Evolutionary conservation across 2,888 invertebrate species (phyloP).

Genomic region (Phengaris alcon): DNA sequence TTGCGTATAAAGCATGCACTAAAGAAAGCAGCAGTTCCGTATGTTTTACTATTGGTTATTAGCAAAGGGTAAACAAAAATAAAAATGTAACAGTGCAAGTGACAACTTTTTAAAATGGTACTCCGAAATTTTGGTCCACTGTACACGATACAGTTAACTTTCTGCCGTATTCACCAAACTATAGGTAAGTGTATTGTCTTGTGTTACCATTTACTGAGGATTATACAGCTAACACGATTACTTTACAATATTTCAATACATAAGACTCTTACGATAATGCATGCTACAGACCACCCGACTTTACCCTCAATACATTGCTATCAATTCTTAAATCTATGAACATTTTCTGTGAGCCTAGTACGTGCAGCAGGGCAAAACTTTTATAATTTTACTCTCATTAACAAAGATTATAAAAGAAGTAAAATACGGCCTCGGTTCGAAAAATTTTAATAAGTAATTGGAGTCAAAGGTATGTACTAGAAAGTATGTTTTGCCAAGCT

Average conservation of each 20-base stretch:
- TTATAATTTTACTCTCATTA: background rate
- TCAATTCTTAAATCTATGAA: conserved; percentile 24
- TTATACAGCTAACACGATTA: conserved; percentile 53
- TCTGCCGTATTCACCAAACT: conserved; percentile 76
- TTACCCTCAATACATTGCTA: conserved; percentile 24
- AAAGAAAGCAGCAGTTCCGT: too few relatives aligned
- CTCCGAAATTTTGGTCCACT: conserved; percentile 34
- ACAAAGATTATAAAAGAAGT: background rate
- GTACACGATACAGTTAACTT: conserved; percentile 67
- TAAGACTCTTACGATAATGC: conserved; percentile 34
- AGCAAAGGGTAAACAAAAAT: background rate
- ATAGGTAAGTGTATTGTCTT: conserved; percentile 76
- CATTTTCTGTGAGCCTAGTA: conserved; percentile 7
- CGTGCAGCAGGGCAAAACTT: background rate
- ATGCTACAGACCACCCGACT: conserved; percentile 31
- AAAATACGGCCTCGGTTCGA: too few relatives aligned
- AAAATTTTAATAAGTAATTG: too few relatives aligned
- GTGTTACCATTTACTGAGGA: conserved; percentile 72
- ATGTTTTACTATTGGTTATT: background rate
- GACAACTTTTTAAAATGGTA: background rate
- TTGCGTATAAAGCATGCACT: background rate
- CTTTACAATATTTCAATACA: conserved; percentile 36
- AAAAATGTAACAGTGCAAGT: background rate
- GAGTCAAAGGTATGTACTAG: too few relatives aligned
- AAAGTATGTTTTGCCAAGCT: background rate